Evolutionary conservation across 53 echinoderm and acorn worm genomes (phyloP), one percentile per base, ranked within the genome.

Genomic region (Henricia sp.): DNA sequence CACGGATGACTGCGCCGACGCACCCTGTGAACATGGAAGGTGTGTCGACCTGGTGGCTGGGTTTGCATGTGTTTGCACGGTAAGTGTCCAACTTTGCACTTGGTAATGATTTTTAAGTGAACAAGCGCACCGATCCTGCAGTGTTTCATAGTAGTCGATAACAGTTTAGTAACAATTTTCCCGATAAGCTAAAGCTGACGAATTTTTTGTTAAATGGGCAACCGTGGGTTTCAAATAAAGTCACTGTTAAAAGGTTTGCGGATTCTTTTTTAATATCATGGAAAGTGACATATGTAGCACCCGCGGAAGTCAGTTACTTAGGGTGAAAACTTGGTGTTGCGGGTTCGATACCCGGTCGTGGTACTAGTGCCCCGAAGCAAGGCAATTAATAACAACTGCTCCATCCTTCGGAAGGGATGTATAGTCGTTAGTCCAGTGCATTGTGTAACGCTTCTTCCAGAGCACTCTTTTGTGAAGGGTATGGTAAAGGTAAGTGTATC

Each of bases 11-110:
- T 84, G 85, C 44, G 57, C 70, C 8, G 24, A 24, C 37, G 16
- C 72, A n/a, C 72, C 72, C 19, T 84, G 85, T 17, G 28, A 54
- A 37, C 12, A 72, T 20, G 85, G 85, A 25, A 62, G 46, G 6
- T 84, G 85, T 42, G 58, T 71, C 36, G 85, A 84, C 58, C 27
- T 52, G 12, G 71, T 71, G 2, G 59, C 71, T 9, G 56, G 70
- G 4, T 84, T 72, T 50, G 43, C 21, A 48, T 84, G 85, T 57
- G 27, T 58, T 27, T 84, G 85, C 68, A 83, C 41, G 84, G 83
- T 54, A 90, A 74, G 38, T 82, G 14, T 14, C 8, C 8, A 46
- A 8, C 8, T 10, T 10, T 14, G 14, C 8, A 46, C 8, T 10
- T 46, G 8, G 8, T 3, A 37, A 13, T 14, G 33, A 20, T 66